Percentiles rank a stretch among this genome's conserved stretches.
phyloP scores from a whole-genome alignment of 1,140 invertebrate genomes.

The Bombus consobrinus region DNA sequence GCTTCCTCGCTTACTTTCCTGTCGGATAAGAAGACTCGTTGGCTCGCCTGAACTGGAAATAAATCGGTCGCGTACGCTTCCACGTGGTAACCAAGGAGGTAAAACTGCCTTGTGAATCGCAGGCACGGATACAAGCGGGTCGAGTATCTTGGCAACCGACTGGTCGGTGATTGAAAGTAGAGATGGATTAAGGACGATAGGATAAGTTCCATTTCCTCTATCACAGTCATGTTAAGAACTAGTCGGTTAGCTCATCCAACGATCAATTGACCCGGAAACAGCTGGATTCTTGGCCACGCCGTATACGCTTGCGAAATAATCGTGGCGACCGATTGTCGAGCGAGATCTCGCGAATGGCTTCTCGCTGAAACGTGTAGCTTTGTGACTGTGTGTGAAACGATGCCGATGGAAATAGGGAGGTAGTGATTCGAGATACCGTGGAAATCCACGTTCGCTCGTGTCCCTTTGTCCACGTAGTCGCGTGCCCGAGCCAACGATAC shows the following conservation, averaged over 20 bases:
- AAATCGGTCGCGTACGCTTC: not conserved
- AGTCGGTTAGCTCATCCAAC: conserved; percentile 24
- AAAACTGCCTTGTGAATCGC: not conserved
- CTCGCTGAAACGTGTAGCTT: not conserved
- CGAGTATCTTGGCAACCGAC: conserved; percentile 30
- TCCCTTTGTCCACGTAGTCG: conserved; percentile 37
- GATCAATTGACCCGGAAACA: conserved; percentile 61
- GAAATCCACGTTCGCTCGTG: conserved; percentile 45
- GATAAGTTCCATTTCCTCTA: conserved; percentile 35
- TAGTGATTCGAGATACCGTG: conserved; percentile 15
- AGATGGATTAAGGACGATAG: conserved; percentile 38
- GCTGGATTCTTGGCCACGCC: conserved; percentile 46
- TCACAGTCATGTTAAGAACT: conserved; percentile 46
- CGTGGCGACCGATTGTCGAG: conserved; percentile 24
- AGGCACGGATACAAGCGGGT: conserved; percentile 37
- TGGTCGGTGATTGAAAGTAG: conserved; percentile 27
- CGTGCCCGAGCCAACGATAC: conserved; percentile 46
- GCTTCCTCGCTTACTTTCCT: conserved; percentile 13
- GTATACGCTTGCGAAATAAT: conserved; percentile 50
- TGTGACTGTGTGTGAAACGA: conserved; percentile 13
- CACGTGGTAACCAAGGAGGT: too few species aligned
- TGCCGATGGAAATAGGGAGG: not conserved
- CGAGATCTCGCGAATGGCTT: conserved; percentile 28
- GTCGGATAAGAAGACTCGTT: conserved; percentile 4
- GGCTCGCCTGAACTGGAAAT: not conserved